Percentiles rank a stretch among this genome's conserved stretches.
phyloP scores from a whole-genome alignment of 2,113 vertebrate species.

The Gymnogyps californianus region DNA sequence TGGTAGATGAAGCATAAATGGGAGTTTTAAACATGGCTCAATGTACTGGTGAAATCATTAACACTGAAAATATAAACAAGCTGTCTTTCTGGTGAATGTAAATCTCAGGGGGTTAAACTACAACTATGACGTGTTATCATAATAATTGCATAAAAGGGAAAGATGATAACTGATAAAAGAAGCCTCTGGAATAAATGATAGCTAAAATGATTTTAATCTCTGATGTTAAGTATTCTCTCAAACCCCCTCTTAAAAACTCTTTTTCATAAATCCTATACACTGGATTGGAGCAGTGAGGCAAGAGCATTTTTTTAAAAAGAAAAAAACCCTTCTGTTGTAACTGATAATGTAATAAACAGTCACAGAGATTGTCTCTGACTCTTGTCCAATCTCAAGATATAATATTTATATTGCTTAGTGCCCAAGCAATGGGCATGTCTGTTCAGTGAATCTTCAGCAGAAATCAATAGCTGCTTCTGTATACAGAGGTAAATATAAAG shows the following conservation, averaged over 20 bases:
- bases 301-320: neutral
- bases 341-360: neutral
- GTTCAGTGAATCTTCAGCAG: neutral
- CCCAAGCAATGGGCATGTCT: neutral
- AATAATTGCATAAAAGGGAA: neutral
- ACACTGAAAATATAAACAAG: neutral
- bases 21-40: neutral
- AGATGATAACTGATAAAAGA: neutral
- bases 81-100: neutral
- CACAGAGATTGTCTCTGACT: neutral
- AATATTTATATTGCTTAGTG: neutral
- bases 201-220: neutral
- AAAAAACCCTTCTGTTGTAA: neutral
- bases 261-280: neutral
- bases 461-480: constrained; percentile 7
- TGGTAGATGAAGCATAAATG: neutral
- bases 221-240: neutral
- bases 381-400: neutral
- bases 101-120: neutral
- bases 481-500: neutral
- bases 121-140: neutral
- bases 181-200: neutral
- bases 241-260: neutral
- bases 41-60: neutral
- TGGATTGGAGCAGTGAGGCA: neutral